These are phyloP conservation scores for Tachuris rubrigastra DNA, from an alignment of 2,113 vertebrate genomes.

Conservation along the genomic window DNA sequence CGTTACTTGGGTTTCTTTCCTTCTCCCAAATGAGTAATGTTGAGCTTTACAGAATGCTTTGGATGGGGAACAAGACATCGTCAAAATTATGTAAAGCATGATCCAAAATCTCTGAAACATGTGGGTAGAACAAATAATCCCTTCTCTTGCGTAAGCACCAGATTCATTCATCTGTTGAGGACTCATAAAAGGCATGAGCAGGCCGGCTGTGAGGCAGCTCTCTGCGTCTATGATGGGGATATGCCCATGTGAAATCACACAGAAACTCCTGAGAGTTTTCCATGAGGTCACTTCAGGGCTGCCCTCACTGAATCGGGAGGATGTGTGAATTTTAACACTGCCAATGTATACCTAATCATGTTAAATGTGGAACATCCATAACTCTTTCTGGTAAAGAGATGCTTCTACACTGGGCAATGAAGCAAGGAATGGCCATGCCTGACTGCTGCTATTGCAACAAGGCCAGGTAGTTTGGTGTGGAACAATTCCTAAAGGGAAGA, in stretches of 20 bases:
- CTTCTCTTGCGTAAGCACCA: background rate
- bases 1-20: constrained; percentile 37
- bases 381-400: background rate
- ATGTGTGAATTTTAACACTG: background rate
- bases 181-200: background rate
- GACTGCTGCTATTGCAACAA: background rate
- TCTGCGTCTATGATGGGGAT: background rate
- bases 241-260: background rate
- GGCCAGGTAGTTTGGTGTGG: background rate
- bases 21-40: constrained; percentile 35
- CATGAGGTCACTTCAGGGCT: background rate
- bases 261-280: constrained; percentile 16
- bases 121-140: constrained; percentile 35
- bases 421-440: background rate
- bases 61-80: constrained; percentile 31
- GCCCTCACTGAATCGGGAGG: background rate
- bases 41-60: background rate
- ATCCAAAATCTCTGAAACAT: constrained; percentile 31
- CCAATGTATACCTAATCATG: background rate
- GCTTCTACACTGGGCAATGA: background rate
- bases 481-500: background rate
- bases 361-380: background rate
- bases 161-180: constrained; percentile 34
- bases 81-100: background rate
- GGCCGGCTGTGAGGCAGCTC: background rate